These are phyloP conservation scores for Antedon mediterranea DNA, from an alignment of 53 echinoderm and acorn worm species.

Conservation along the genomic window DNA sequence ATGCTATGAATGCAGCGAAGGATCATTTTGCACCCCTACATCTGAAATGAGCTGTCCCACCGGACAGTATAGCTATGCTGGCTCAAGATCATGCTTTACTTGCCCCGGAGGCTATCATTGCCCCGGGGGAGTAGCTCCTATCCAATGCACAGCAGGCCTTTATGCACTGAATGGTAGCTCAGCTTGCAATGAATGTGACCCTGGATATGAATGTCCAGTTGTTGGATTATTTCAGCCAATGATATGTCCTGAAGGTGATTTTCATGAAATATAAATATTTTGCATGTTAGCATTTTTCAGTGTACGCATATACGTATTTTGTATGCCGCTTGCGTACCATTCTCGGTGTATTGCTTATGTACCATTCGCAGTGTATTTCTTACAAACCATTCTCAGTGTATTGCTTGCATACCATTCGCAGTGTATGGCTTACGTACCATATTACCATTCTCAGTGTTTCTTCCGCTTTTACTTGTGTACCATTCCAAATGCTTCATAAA, in stretches of 20 bases:
- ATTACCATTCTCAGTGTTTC: no score
- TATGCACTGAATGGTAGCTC: slow-evolving; percentile 7
- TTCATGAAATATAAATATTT: not conserved
- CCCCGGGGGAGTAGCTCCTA: not conserved
- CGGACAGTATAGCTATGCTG: slow-evolving; percentile 4
- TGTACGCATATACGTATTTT: no score
- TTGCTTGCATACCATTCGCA: no score
- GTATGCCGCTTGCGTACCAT: no score
- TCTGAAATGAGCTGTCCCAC: not conserved
- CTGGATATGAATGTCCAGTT: not conserved
- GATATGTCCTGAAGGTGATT: slow-evolving; percentile 4
- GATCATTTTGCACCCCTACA: slow-evolving; percentile 1
- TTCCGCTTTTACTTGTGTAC: no score
- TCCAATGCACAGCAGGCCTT: not conserved
- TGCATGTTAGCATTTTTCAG: no score
- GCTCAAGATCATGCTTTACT: not conserved
- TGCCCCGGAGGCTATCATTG: slow-evolving; percentile 3
- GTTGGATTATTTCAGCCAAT: not conserved
- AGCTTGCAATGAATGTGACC: not conserved
- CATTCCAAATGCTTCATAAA: no score
- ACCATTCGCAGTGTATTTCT: no score
- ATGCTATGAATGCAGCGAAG: not conserved
- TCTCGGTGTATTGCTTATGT: no score
- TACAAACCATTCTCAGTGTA: no score
- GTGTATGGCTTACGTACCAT: no score